Evolutionary conservation across 1,140 invertebrate genomes (phyloP), one percentile per base, ranked within the genome.

Genomic region (Drosophila arawakana): DNA sequence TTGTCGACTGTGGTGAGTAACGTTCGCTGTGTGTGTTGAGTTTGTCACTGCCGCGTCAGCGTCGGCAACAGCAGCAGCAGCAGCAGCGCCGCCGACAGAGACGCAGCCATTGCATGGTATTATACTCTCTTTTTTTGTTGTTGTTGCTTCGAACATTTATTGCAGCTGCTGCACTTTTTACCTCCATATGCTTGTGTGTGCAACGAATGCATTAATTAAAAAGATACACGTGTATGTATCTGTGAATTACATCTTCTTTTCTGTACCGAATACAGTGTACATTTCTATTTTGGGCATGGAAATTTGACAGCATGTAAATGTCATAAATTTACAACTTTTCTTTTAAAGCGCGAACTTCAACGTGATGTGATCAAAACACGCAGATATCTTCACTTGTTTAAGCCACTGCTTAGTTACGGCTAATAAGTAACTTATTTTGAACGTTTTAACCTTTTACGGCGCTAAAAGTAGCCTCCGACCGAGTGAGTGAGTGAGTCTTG

Each of bases 1-100:
- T 52, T 59, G 71, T 39, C 25, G 44, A 57, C 39, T 52, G 52
- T 85, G 81, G 81, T 84, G 81, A 81, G 66, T 85, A 77, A 50
- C n/a, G 54, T 15, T 25, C 9, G 7, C 39, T 54, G 47, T 63
- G 68, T 63, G 68, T 75, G 73, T 70, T 74, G 72, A 74, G 52
- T 74, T 41, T 57, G 30, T 54, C 57, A 35, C 18, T 59, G 54
- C 59, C 52, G 25, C 25, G 25, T 30, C 25, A 30, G 25, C 25
- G 25, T 30, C 25, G 6, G 25, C 25, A 6, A 5, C 25, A 6
- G 25, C 43, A 30, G 35, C 30, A 35, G 63, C 25, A 6, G 25
- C 43, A 30, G 35, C 30, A 35, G 63, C 65, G 65, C 39, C 52
- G 69, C 21, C 54, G 58, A 43, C 46, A 67, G 54, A 44, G 55